These are phyloP conservation scores for Charadrius vociferus DNA, from an alignment of 2,113 vertebrate genomes.

Conservation along the genomic window DNA sequence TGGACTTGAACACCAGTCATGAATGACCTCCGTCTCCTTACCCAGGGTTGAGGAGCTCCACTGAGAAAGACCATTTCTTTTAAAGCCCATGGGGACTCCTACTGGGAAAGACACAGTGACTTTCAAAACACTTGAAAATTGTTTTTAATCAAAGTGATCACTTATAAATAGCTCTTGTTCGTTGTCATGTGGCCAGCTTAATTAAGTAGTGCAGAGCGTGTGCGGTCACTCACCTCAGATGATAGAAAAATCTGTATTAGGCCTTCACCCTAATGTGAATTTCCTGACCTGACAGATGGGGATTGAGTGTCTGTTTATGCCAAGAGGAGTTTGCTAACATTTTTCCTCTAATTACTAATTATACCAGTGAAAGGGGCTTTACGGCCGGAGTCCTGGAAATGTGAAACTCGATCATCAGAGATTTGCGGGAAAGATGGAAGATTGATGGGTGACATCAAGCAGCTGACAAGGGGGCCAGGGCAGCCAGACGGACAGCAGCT, in stretches of 20 bases:
- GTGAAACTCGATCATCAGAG: slow-evolving; percentile 79
- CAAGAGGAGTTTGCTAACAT: slow-evolving; percentile 70
- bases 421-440: slow-evolving; percentile 79
- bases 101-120: background rate
- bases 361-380: slow-evolving; percentile 75
- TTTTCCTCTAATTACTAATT: slow-evolving; percentile 82
- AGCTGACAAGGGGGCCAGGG: slow-evolving; percentile 69
- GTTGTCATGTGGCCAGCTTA: background rate
- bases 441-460: slow-evolving; percentile 81
- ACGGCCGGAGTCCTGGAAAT: slow-evolving; percentile 65
- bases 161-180: background rate
- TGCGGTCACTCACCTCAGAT: slow-evolving; percentile 9
- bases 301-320: slow-evolving; percentile 88
- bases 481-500: slow-evolving; percentile 72
- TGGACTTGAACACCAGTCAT: background rate
- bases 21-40: background rate
- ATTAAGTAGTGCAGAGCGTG: background rate
- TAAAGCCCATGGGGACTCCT: background rate
- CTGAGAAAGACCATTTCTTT: background rate
- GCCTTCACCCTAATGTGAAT: slow-evolving; percentile 51
- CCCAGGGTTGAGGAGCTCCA: background rate
- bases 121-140: slow-evolving; percentile 15
- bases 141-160: background rate
- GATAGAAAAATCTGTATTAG: background rate
- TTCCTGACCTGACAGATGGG: slow-evolving; percentile 79